phyloP scores from a whole-genome alignment of 1,140 invertebrate species.

The Sinonovacula constricta region DNA sequence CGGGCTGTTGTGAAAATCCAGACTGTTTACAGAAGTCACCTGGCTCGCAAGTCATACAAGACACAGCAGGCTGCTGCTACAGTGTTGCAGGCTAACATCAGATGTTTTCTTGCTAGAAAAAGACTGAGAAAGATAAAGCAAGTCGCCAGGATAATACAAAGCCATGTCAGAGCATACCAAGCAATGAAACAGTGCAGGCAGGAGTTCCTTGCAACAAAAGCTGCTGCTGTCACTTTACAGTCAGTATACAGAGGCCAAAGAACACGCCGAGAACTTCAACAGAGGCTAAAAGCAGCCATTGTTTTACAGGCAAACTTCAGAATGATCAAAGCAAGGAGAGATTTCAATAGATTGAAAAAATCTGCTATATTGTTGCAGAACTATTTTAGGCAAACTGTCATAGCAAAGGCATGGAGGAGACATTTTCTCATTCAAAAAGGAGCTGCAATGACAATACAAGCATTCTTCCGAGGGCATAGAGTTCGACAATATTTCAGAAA shows the following conservation, averaged over 20 bases:
- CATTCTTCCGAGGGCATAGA: conserved; percentile 47
- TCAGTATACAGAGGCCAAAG: too few species aligned
- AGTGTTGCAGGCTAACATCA: conserved; percentile 42
- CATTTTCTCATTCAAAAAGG: conserved; percentile 20
- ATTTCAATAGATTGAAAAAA: conserved; percentile 45
- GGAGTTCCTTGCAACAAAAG: too few species aligned
- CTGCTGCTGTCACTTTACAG: too few species aligned
- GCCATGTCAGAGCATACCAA: conserved; percentile 36
- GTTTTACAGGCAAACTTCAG: conserved; percentile 39
- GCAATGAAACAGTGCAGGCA: conserved; percentile 15
- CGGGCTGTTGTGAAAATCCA: conserved; percentile 59
- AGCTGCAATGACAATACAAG: conserved; percentile 63
- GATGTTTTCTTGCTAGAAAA: conserved; percentile 16
- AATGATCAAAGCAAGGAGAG: conserved; percentile 28
- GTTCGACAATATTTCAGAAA: too few species aligned
- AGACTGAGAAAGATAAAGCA: background rate
- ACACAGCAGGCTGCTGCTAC: conserved; percentile 4
- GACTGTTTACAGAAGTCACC: conserved; percentile 27
- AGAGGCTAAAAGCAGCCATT: conserved; percentile 26
- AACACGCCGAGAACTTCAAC: too few species aligned
- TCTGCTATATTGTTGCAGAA: conserved; percentile 50
- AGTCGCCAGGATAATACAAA: conserved; percentile 52
- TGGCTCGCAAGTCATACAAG: background rate
- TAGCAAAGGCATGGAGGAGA: background rate
- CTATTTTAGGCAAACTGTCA: conserved; percentile 32